Conservation (phyloP, 2,113 vertebrate species). For the Paralichthys olivaceus region DNA sequence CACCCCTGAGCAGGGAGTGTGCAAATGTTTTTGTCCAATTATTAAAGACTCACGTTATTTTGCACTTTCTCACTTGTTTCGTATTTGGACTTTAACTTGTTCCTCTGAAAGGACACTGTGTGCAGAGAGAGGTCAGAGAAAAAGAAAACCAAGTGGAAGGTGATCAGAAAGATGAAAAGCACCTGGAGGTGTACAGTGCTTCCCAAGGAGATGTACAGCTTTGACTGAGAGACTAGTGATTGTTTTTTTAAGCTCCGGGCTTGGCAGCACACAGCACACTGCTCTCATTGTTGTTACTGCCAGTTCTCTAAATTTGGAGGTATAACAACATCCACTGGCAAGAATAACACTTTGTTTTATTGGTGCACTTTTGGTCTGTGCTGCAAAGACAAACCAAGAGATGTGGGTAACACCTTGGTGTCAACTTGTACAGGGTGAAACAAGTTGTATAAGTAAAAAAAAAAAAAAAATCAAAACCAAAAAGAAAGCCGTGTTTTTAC, state of each 20-base stretch:
- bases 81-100: background rate
- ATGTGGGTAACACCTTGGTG: conserved; percentile 33
- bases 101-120: conserved; percentile 10
- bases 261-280: conserved; percentile 54
- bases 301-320: conserved; percentile 63
- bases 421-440: conserved; percentile 48
- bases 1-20: background rate
- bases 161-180: conserved; percentile 51
- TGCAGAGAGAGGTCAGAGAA: background rate
- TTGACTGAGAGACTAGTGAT: conserved; percentile 27
- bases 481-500: background rate
- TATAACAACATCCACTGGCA: conserved; percentile 64
- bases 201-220: conserved; percentile 45
- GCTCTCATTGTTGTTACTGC: conserved; percentile 64
- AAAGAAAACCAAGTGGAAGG: conserved; percentile 36
- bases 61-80: conserved; percentile 1
- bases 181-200: conserved; percentile 52
- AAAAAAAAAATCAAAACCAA: background rate
- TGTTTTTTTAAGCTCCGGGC: conserved; percentile 42
- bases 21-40: conserved; percentile 12
- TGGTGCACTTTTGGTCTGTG: conserved; percentile 47
- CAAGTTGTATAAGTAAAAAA: too few relatives aligned
- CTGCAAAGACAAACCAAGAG: conserved; percentile 40
- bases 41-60: conserved; percentile 8
- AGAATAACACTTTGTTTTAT: conserved; percentile 60